Evolutionary conservation across 2,888 invertebrate species (phyloP).

Genomic region (Callinectes sapidus): DNA sequence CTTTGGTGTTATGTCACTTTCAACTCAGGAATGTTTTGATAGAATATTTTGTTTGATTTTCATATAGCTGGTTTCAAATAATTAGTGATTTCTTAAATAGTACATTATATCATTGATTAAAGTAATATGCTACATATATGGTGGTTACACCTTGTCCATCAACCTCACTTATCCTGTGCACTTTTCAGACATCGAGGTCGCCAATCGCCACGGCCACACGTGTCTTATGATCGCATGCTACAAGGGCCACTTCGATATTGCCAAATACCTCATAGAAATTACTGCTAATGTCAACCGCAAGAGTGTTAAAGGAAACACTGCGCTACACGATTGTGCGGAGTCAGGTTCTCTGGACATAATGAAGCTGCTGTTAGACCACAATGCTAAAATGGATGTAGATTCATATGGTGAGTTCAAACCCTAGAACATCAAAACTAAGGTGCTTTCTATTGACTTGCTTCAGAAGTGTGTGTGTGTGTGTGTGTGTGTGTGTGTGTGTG

Average conservation of each 20-base stretch:
- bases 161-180: not conserved
- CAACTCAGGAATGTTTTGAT: too few relatives aligned
- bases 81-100: too few relatives aligned
- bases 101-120: too few relatives aligned
- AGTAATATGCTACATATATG: not conserved
- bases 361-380: conserved; percentile 89
- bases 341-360: conserved; percentile 95
- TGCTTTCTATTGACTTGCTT: not conserved
- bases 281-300: conserved; percentile 95
- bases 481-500: not conserved
- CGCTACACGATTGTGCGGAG: conserved; percentile 98
- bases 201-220: conserved; percentile 96
- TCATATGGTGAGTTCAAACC: conserved; percentile 84
- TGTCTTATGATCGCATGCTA: conserved; percentile 99
- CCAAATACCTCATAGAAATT: conserved; percentile 88
- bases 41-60: too few relatives aligned
- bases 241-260: conserved; percentile 93
- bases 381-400: conserved; percentile 95
- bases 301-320: conserved; percentile 94
- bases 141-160: not conserved
- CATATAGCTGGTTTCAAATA: too few relatives aligned
- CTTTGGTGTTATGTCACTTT: too few relatives aligned
- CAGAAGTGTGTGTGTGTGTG: not conserved
- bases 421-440: not conserved
- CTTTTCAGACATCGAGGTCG: conserved; percentile 91